phyloP scores from a whole-genome alignment of 2,888 invertebrate genomes.

The Tiliacea citrago region DNA sequence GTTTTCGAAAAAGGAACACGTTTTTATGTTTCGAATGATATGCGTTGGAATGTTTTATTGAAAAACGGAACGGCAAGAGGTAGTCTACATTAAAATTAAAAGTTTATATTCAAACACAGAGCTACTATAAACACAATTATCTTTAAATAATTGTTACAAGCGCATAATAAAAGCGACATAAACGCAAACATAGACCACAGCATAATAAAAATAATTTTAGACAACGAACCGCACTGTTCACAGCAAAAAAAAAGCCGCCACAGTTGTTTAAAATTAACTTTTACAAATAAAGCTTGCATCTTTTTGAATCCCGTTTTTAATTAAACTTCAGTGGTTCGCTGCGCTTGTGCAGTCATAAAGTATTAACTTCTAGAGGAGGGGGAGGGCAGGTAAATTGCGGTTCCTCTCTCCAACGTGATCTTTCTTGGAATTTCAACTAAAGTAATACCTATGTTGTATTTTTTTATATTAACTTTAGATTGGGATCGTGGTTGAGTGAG shows the following conservation, averaged over 20 bases:
- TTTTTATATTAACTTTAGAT: slow-evolving; percentile 57
- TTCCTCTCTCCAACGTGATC: slow-evolving; percentile 60
- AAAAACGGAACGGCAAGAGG: slow-evolving; percentile 12
- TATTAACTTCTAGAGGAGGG: slow-evolving; percentile 65
- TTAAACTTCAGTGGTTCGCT: slow-evolving; percentile 66
- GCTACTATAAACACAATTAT: slow-evolving; percentile 34
- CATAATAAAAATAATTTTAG: slow-evolving; percentile 59
- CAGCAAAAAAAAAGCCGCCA: slow-evolving; percentile 22
- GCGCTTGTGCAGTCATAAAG: slow-evolving; percentile 63
- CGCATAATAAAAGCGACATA: slow-evolving; percentile 25
- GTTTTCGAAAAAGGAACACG: neutral
- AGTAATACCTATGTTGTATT: slow-evolving; percentile 65
- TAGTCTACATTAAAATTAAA: slow-evolving; percentile 4
- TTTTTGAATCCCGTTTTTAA: slow-evolving; percentile 75
- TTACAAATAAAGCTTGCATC: slow-evolving; percentile 67
- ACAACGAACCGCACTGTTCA: slow-evolving; percentile 20
- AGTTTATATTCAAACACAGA: no score
- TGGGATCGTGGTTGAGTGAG: slow-evolving; percentile 53
- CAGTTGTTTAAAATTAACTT: slow-evolving; percentile 66
- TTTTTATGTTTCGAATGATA: neutral
- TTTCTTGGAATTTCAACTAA: slow-evolving; percentile 68
- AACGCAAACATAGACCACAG: slow-evolving; percentile 28
- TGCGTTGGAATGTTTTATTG: slow-evolving; percentile 6
- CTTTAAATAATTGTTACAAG: slow-evolving; percentile 47
- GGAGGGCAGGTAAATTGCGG: slow-evolving; percentile 66